These are phyloP conservation scores for Cyaniris semiargus DNA, from an alignment of 2,888 invertebrate species.

Conservation along the genomic window DNA sequence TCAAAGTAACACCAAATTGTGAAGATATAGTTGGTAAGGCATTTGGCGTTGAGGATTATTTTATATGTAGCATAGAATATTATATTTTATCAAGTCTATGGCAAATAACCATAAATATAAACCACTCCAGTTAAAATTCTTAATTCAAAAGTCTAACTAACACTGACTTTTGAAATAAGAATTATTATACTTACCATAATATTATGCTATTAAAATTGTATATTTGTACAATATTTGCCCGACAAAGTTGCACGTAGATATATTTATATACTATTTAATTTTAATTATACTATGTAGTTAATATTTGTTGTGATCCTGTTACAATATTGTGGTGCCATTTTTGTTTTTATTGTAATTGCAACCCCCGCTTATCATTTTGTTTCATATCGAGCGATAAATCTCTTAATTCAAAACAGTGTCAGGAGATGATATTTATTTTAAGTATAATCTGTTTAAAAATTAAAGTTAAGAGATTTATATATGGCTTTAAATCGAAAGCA, in stretches of 20 bases:
- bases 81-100: conserved; percentile 12
- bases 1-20: conserved; percentile 48
- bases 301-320: conserved; percentile 65
- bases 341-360: conserved; percentile 62
- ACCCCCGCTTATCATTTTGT: conserved; percentile 57
- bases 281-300: conserved; percentile 47
- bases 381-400: conserved; percentile 36
- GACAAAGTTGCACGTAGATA: conserved; percentile 42
- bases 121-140: not conserved
- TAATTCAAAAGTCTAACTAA: too few species aligned
- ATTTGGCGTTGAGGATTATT: conserved; percentile 37
- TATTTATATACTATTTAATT: conserved; percentile 38
- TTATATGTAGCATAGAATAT: conserved; percentile 26
- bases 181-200: too few species aligned
- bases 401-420: conserved; percentile 37
- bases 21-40: conserved; percentile 38
- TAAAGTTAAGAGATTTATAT: conserved; percentile 58
- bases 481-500: conserved; percentile 46
- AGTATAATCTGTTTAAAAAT: conserved; percentile 11
- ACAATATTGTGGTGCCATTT: conserved; percentile 71
- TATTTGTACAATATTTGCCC: conserved; percentile 22
- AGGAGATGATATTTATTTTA: conserved; percentile 30
- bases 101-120: conserved; percentile 16
- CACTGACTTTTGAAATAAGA: too few species aligned
- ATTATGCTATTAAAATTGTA: not conserved